These are phyloP conservation scores for Galerucella pusilla DNA, from an alignment of 2,888 invertebrate genomes.

Conservation along the genomic window DNA sequence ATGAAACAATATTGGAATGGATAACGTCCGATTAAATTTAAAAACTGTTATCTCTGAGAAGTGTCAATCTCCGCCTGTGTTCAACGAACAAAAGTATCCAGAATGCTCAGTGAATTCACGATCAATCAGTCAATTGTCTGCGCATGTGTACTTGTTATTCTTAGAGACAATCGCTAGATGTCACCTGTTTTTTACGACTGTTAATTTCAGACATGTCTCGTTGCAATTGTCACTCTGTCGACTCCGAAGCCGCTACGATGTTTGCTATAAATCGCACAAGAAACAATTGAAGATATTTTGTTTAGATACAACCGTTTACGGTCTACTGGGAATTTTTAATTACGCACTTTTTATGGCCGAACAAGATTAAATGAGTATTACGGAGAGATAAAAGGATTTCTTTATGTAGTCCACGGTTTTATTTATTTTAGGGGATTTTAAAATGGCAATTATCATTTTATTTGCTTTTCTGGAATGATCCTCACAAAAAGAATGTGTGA, in stretches of 20 bases:
- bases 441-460: constrained; percentile 23
- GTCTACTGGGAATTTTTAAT: constrained; percentile 55
- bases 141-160: constrained; percentile 54
- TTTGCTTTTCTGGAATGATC: background rate
- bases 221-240: constrained; percentile 59
- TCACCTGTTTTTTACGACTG: constrained; percentile 58
- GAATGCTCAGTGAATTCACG: constrained; percentile 37
- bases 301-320: constrained; percentile 54
- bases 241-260: constrained; percentile 46
- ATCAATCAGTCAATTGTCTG: constrained; percentile 58
- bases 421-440: constrained; percentile 40
- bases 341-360: constrained; percentile 49
- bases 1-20: no score
- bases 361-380: constrained; percentile 40
- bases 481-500: background rate
- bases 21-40: no score
- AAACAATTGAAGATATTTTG: constrained; percentile 58
- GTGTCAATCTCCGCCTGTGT: constrained; percentile 14
- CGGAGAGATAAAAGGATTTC: constrained; percentile 42
- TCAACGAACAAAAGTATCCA: constrained; percentile 9
- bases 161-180: constrained; percentile 57
- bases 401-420: constrained; percentile 40
- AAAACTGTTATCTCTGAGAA: background rate
- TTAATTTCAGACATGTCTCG: constrained; percentile 59
- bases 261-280: constrained; percentile 53